Percentiles rank a stretch among this genome's conserved stretches.
These are phyloP conservation scores for Coryphaenoides rupestris DNA, from an alignment of 2,113 vertebrate species.

Conservation along the genomic window DNA sequence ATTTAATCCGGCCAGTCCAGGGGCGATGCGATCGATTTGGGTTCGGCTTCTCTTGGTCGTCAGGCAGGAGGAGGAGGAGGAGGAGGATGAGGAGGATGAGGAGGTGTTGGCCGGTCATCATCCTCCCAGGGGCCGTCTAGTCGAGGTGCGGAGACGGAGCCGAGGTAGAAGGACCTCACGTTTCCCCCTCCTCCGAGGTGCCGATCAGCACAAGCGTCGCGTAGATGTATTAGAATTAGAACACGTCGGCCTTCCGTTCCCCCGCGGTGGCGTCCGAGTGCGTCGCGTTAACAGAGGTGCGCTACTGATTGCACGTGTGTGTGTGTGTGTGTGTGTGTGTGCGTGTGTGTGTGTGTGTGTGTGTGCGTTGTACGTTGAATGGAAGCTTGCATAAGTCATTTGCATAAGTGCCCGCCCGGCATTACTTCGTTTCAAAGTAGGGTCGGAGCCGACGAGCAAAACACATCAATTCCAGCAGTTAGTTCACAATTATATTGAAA, in stretches of 20 bases:
- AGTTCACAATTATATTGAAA: no score
- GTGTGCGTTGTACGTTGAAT: conserved; percentile 7
- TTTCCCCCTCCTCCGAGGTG: no score
- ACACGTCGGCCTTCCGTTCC: background rate
- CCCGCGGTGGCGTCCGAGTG: conserved; percentile 22
- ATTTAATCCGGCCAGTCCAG: conserved; percentile 61
- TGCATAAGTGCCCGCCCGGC: conserved; percentile 8
- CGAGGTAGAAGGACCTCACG: no score
- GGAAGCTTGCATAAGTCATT: background rate
- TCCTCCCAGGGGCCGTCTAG: conserved; percentile 25
- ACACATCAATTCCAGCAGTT: no score
- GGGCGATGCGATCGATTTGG: conserved; percentile 61
- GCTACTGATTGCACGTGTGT: conserved; percentile 20
- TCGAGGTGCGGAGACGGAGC: no score
- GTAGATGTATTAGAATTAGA: no score
- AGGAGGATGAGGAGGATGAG: no score
- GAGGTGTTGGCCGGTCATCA: background rate
- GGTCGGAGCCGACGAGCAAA: no score
- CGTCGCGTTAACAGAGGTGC: background rate
- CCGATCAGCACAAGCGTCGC: no score
- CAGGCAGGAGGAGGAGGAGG: conserved; percentile 42
- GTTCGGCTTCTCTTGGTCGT: conserved; percentile 43
- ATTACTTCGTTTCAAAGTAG: no score
- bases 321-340: conserved; percentile 31
- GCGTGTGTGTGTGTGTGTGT: conserved; percentile 10